Percentiles rank a stretch among this genome's conserved stretches.
Conservation (phyloP, 2,888 invertebrate species). For the Andrena trimmerana region DNA sequence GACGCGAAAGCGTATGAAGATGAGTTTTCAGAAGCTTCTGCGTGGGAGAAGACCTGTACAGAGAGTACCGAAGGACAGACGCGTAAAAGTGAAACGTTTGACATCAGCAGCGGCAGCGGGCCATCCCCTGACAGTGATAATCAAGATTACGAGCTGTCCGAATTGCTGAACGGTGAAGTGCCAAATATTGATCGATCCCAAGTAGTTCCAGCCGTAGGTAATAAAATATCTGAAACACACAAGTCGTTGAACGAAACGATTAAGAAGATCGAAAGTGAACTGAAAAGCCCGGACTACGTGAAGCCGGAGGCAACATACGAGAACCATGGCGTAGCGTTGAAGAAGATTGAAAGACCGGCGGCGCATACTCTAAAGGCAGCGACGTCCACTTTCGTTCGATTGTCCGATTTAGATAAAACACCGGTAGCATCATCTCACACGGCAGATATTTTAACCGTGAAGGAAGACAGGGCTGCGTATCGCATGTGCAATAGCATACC, state of each 20-base stretch:
- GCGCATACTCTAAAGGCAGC: slow-evolving; percentile 83
- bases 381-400: slow-evolving; percentile 88
- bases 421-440: slow-evolving; percentile 86
- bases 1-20: slow-evolving; percentile 74
- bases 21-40: slow-evolving; percentile 79
- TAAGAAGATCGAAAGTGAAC: slow-evolving; percentile 81
- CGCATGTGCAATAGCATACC: slow-evolving; percentile 90
- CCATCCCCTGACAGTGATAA: slow-evolving; percentile 80
- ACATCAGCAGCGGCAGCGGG: slow-evolving; percentile 81
- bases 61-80: slow-evolving; percentile 80
- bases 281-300: slow-evolving; percentile 74
- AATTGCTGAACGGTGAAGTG: slow-evolving; percentile 74
- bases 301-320: slow-evolving; percentile 58
- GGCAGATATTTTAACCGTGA: slow-evolving; percentile 70
- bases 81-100: slow-evolving; percentile 83
- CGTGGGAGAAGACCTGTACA: slow-evolving; percentile 81
- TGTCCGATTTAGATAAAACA: slow-evolving; percentile 92
- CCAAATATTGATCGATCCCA: slow-evolving; percentile 59
- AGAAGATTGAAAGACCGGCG: slow-evolving; percentile 82
- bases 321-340: slow-evolving; percentile 67
- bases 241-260: slow-evolving; percentile 81
- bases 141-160: slow-evolving; percentile 78
- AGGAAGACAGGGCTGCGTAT: slow-evolving; percentile 82
- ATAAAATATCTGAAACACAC: slow-evolving; percentile 78
- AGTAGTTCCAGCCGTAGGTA: slow-evolving; percentile 64